These are phyloP conservation scores for Tetragonisca angustula DNA, from an alignment of 2,888 invertebrate species.

Conservation along the genomic window DNA sequence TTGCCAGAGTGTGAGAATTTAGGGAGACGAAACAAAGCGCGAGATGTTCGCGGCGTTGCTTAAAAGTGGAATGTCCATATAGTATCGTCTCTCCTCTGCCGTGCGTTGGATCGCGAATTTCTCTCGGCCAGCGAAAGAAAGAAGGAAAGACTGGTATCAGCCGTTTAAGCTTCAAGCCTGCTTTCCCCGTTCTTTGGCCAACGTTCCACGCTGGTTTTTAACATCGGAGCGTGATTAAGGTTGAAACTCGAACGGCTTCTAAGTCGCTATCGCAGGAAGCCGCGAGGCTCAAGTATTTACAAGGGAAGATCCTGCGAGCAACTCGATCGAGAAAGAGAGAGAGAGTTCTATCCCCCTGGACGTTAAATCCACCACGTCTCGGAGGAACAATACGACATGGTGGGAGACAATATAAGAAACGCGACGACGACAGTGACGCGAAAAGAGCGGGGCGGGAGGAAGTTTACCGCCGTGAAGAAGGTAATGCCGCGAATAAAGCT, in stretches of 20 bases:
- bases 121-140: neutral
- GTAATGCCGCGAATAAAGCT: conserved; percentile 15
- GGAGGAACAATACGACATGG: conserved; percentile 11
- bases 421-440: neutral
- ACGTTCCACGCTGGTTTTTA: neutral
- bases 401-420: neutral
- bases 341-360: conserved; percentile 35
- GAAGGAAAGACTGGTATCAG: neutral
- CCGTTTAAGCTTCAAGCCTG: conserved; percentile 8
- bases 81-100: neutral
- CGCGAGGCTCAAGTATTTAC: conserved; percentile 55
- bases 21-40: conserved; percentile 48
- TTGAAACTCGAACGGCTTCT: conserved; percentile 41
- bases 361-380: conserved; percentile 41
- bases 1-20: conserved; percentile 47
- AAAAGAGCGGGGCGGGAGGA: neutral
- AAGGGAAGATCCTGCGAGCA: conserved; percentile 29
- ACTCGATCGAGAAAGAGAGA: conserved; percentile 22
- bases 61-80: conserved; percentile 10
- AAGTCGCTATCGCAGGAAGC: conserved; percentile 49
- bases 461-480: neutral
- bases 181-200: neutral
- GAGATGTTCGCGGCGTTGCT: conserved; percentile 14
- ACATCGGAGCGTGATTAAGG: conserved; percentile 28
- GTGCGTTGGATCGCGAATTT: neutral